Evolutionary conservation across 2,113 vertebrate genomes (phyloP), one percentile per base, ranked within the genome.

Genomic region (Daboia siamensis): DNA sequence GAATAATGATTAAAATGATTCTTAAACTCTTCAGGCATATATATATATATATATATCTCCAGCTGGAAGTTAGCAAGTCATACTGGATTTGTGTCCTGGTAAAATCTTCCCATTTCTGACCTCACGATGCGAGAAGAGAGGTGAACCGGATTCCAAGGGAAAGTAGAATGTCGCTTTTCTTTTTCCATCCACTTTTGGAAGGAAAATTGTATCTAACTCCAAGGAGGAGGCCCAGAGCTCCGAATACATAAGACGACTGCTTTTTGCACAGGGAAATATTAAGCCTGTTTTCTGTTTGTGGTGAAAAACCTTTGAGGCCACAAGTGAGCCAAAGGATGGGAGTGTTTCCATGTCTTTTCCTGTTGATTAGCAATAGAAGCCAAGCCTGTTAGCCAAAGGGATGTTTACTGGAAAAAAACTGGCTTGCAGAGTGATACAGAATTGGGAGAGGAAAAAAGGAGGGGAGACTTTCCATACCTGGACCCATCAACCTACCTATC

Each of bases 291-390:
- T 44, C 33, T 33, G 54, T 57, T 33, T 89, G 69, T 33, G 59
- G 10, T 20, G 12, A 33, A 26, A 87, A 91, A n/a, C 11, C 44
- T 92, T 89, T 51, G 54, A 9, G 23, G 64, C 10, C 8, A 26
- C 46, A 39, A 44, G 24, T 24, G 52, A 89, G 39, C 52, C 64
- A 33, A 88, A 48, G 91, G 39, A 57, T 29, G 2, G 54, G 54
- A 48, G 64, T 92, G 33, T 85, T 61, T 44, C 87, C 51, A 46
- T 85, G 51, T 88, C 44, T 44, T n/a, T 89, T 92, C 69, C 91
- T 89, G 69, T 21, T 56, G 20, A 88, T 48, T 80, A 89, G 44
- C n/a, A 44, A 33, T 85, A 85, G 44, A 46, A 89, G 87, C 54
- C 54, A 69, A 52, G 57, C 20, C 44, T 85, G 26, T 24, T 57